A percentile compares a stretch with the other conserved stretches of the same genome.
Evolutionary conservation across 2,113 vertebrate genomes (phyloP).

Genomic region (Vanacampus margaritifer): DNA sequence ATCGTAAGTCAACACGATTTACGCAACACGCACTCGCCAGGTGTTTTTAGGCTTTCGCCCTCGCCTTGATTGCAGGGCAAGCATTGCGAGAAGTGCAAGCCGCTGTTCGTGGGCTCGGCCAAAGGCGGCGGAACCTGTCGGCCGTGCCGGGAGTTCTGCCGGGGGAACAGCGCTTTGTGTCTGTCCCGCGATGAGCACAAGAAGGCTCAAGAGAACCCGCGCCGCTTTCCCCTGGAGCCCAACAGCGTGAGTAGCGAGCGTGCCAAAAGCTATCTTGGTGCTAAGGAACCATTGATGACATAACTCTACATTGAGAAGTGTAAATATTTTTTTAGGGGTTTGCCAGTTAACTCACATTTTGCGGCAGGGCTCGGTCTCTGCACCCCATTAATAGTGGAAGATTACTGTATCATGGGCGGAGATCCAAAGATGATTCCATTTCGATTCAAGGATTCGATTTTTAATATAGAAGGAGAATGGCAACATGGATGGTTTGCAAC

Average conservation of each 20-base stretch:
- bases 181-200: conserved; percentile 80
- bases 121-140: conserved; percentile 81
- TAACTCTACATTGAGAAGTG: too few species aligned
- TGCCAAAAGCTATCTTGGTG: not conserved
- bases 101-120: conserved; percentile 85
- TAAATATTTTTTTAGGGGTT: too few species aligned
- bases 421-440: too few species aligned
- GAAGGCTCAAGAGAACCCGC: conserved; percentile 72
- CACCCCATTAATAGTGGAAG: too few species aligned
- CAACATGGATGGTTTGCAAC: too few species aligned
- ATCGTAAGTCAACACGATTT: conserved; percentile 60
- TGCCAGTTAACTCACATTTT: too few species aligned
- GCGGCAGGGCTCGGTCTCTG: too few species aligned
- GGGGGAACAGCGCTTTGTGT: conserved; percentile 83
- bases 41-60: conserved; percentile 1
- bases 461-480: too few species aligned
- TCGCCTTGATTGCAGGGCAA: conserved; percentile 68
- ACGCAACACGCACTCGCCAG: too few species aligned
- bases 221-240: conserved; percentile 74
- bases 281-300: too few species aligned
- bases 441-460: too few species aligned
- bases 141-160: conserved; percentile 83
- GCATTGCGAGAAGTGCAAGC: conserved; percentile 88
- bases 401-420: too few species aligned
- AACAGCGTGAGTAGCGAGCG: conserved; percentile 63